phyloP scores from a whole-genome alignment of 1,140 invertebrate genomes.

The Scylla paramamosain region DNA sequence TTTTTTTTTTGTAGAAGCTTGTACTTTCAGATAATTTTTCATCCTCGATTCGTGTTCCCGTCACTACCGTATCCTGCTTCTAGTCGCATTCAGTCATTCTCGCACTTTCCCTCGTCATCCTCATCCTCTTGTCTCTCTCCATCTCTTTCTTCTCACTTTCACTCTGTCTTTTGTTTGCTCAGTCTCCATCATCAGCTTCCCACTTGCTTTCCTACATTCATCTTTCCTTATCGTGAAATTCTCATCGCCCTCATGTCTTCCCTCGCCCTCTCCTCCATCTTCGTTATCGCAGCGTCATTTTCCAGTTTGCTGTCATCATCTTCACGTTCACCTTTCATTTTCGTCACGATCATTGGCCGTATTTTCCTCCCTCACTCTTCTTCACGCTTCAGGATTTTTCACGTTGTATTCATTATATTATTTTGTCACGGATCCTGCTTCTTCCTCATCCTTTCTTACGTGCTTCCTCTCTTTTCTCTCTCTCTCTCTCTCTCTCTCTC shows the following conservation, averaged over 20 bases:
- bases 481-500: not conserved
- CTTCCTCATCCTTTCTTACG: not conserved
- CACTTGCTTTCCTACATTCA: not conserved
- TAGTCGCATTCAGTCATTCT: too few relatives aligned
- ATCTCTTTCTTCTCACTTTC: not conserved
- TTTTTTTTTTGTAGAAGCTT: too few relatives aligned
- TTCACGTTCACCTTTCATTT: conserved; percentile 1
- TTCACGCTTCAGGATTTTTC: not conserved
- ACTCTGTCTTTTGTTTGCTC: not conserved
- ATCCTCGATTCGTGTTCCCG: too few relatives aligned
- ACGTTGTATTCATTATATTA: conserved; percentile 15
- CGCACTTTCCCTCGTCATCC: too few relatives aligned
- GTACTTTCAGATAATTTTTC: too few relatives aligned
- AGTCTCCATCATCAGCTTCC: not conserved
- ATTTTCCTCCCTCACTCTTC: not conserved
- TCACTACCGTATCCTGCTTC: too few relatives aligned
- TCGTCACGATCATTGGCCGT: not conserved
- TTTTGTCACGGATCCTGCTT: not conserved
- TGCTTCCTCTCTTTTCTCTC: not conserved
- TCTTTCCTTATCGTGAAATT: not conserved
- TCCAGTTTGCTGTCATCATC: conserved; percentile 11
- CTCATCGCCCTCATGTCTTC: not conserved
- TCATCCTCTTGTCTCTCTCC: not conserved
- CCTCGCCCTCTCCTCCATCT: not conserved
- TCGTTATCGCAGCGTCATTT: not conserved